Base-by-base conservation (phyloP, 2,888 invertebrate species). In the Leucozona laternaria region DNA sequence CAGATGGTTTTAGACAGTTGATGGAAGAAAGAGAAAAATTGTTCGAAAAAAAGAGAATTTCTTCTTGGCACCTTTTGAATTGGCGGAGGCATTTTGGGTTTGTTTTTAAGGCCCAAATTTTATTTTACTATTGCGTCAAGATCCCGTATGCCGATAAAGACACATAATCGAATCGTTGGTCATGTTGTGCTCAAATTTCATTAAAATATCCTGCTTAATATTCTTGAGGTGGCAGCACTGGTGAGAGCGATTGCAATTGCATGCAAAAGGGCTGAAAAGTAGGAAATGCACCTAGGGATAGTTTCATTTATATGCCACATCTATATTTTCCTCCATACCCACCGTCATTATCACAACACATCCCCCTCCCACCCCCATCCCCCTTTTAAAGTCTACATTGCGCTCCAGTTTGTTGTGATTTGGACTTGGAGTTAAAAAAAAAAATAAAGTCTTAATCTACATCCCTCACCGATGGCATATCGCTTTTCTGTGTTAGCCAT, bases 351-450 rank as follows among this genome's bases (percentile, higher is more conserved):
- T n/a, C n/a, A n/a, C n/a, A n/a, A n/a, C n/a, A n/a, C n/a, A n/a
- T n/a, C 31, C 43, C 11, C 22, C 31, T 2, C 66, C 7, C 17
- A 11, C 22, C 22, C 6, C 7, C 2, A 5, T 8, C 64, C 31
- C 22, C n/a, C 20, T 15, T 50, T 20, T 10, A 28, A 45, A 34
- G 66, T 34, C 50, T 34, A 53, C 53, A 68, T 40, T 28, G 13
- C 72, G 80, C 70, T 85, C 80, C 55, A 80, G 77, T 80, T 85
- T 85, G 80, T 77, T 77, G 53, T 80, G 80, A 85, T 77, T 80
- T 64, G 11, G 20, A 70, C 60, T 68, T 50, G 8, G 10, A 43
- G 50, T 60, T 43, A 64, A 57, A 37, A 43, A 34, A 28, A 40
- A 50, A 68, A 22, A 50, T 17, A 25, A 13, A 55, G 48, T 72